These are phyloP conservation scores for Anguilla megastoma DNA, from an alignment of 2,797 vertebrate genomes.

Conservation along the genomic window DNA sequence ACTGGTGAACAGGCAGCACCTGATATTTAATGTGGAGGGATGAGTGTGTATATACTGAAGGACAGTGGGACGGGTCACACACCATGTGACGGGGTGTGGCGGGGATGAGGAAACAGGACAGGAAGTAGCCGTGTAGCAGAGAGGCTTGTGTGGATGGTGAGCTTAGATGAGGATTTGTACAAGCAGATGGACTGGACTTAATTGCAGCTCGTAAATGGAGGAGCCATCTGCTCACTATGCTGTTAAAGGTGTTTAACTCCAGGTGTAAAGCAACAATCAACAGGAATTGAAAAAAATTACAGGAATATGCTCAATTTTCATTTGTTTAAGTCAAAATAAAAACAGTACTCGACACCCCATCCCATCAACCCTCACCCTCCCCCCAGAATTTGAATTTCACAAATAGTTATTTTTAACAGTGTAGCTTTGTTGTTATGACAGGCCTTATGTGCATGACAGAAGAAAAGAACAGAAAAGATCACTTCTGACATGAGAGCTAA, in stretches of 20 bases:
- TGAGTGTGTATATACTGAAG: background rate
- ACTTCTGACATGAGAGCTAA: background rate
- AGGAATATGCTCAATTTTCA: slow-evolving; percentile 8
- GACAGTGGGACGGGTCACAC: background rate
- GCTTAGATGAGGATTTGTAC: slow-evolving; percentile 40
- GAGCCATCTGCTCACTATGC: slow-evolving; percentile 55
- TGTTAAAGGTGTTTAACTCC: slow-evolving; percentile 45
- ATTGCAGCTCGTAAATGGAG: slow-evolving; percentile 48
- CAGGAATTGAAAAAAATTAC: slow-evolving; percentile 21
- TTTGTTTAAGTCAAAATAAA: background rate
- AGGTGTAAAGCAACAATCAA: slow-evolving; percentile 46
- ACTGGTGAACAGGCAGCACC: background rate
- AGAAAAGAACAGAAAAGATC: background rate
- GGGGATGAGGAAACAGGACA: background rate
- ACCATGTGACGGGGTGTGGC: background rate
- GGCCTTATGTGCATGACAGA: background rate
- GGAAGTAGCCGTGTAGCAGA: background rate
- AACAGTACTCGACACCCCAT: background rate
- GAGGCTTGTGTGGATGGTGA: background rate
- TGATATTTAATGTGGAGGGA: background rate
- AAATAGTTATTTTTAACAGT: background rate
- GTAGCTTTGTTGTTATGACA: background rate
- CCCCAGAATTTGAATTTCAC: background rate
- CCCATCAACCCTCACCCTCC: background rate
- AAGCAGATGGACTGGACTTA: slow-evolving; percentile 52